Conservation (phyloP, 2,113 vertebrate genomes). For the Paradisaea rubra region DNA sequence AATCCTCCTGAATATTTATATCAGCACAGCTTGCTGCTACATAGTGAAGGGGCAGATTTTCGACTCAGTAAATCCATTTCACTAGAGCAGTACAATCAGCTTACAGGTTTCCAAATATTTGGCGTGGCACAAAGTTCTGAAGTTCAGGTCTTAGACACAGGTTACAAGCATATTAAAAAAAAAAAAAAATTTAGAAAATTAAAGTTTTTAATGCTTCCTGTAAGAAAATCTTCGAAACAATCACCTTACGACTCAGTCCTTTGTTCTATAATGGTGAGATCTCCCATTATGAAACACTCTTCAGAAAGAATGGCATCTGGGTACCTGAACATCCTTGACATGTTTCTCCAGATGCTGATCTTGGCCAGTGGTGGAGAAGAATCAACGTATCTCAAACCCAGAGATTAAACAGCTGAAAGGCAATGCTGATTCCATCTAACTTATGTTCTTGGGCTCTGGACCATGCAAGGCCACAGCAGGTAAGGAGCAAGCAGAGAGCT, state of each 20-base stretch:
- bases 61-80: not conserved
- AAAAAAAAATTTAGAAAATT: not conserved
- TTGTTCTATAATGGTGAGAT: not conserved
- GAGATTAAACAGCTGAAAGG: not conserved
- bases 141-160: not conserved
- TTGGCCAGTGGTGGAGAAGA: not conserved
- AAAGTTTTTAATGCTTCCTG: not conserved
- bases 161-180: not conserved
- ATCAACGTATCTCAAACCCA: not conserved
- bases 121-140: rapidly evolving
- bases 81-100: not conserved
- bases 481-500: not conserved
- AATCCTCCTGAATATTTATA: not conserved
- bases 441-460: not conserved
- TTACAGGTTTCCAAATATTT: not conserved
- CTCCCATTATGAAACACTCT: not conserved
- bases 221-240: not conserved
- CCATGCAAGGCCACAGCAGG: not conserved
- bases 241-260: rapidly evolving
- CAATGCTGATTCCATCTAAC: not conserved
- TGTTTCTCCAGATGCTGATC: not conserved
- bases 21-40: not conserved
- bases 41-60: not conserved
- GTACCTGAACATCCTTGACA: not conserved
- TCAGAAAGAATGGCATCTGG: not conserved